These are phyloP conservation scores for Acropternis orthonyx DNA, from an alignment of 2,797 vertebrate genomes.

Conservation along the genomic window DNA sequence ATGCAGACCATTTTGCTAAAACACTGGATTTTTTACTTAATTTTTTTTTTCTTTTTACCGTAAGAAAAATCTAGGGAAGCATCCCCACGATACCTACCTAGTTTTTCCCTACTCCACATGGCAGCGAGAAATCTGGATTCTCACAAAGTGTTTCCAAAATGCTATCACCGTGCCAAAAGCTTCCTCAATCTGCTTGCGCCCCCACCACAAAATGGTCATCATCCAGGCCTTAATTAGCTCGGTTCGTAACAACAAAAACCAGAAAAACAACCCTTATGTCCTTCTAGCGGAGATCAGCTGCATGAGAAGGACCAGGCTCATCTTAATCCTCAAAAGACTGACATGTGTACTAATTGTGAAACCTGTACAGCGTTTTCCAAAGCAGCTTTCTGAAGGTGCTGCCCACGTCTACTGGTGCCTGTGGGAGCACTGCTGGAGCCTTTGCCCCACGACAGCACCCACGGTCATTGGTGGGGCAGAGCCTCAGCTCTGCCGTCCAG, in stretches of 20 bases:
- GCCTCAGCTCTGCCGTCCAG: not conserved
- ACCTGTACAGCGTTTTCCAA: not conserved
- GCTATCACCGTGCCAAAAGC: not conserved
- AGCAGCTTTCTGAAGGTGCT: not conserved
- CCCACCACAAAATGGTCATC: not conserved
- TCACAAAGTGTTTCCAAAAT: not conserved
- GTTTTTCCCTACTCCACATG: not conserved
- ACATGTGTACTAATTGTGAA: conserved; percentile 47
- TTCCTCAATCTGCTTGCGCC: not conserved
- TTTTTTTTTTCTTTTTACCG: not conserved
- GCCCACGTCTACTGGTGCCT: not conserved
- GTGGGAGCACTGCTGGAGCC: not conserved
- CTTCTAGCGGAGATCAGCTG: conserved; percentile 4
- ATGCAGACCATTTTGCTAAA: not conserved
- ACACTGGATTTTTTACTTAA: not conserved
- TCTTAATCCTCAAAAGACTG: conserved; percentile 17
- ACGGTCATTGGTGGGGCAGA: not conserved
- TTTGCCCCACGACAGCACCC: not conserved
- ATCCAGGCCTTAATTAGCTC: not conserved
- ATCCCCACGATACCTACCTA: not conserved
- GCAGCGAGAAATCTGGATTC: not conserved
- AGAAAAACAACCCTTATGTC: not conserved
- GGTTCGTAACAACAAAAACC: not conserved
- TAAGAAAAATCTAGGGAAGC: not conserved
- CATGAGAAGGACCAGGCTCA: not conserved